Percentiles rank a stretch among this genome's conserved stretches.
These are phyloP conservation scores for Jacana jacana DNA, from an alignment of 2,113 vertebrate species.

Conservation along the genomic window DNA sequence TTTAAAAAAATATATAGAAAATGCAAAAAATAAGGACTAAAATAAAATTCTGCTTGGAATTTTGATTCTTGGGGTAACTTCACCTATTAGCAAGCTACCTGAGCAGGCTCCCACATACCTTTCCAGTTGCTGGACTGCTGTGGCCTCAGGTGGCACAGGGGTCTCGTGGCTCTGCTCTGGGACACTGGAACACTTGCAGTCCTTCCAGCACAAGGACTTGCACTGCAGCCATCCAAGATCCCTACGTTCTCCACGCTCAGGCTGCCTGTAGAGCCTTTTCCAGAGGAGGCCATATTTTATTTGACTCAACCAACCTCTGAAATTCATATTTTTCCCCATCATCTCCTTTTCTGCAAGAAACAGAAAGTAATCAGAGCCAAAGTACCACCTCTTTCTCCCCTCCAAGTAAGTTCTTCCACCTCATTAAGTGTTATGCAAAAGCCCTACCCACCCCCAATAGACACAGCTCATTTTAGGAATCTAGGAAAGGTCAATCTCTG, in stretches of 20 bases:
- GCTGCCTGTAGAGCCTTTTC: neutral
- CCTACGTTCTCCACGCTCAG: neutral
- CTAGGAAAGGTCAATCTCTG: neutral
- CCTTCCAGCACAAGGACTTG: neutral
- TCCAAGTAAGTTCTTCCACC: neutral
- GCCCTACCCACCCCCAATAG: neutral
- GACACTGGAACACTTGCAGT: neutral
- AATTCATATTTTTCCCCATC: neutral
- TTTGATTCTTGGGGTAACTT: neutral
- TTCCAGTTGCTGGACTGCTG: neutral
- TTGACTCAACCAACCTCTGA: neutral
- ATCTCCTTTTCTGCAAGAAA: neutral
- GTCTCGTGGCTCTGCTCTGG: neutral
- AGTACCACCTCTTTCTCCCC: neutral
- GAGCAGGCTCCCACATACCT: neutral
- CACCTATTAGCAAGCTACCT: fast-evolving
- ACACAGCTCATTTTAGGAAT: neutral
- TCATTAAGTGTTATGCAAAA: neutral
- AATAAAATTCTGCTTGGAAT: neutral
- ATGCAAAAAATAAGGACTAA: neutral
- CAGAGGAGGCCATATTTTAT: neutral
- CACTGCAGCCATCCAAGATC: neutral
- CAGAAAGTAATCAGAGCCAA: neutral
- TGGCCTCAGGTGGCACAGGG: neutral
- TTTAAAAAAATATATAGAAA: neutral